These are phyloP conservation scores for Stegastes partitus DNA, from an alignment of 2,113 vertebrate species.

Conservation along the genomic window DNA sequence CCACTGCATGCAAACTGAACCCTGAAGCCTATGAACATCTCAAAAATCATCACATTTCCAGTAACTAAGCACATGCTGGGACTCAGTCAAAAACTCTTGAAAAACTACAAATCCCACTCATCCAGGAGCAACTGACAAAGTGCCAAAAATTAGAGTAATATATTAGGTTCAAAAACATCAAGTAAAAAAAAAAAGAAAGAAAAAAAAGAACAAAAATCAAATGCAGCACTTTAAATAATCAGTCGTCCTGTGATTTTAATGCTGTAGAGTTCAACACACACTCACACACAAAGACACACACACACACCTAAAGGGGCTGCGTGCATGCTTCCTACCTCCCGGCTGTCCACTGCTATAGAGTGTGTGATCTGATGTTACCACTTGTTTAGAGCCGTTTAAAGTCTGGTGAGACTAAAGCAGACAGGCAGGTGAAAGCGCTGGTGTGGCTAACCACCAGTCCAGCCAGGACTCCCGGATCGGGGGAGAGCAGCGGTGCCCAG, in stretches of 20 bases:
- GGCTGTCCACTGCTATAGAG: slow-evolving; percentile 51
- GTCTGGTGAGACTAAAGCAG: slow-evolving; percentile 46
- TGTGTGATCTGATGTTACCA: slow-evolving; percentile 66
- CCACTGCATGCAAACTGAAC: background rate
- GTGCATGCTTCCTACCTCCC: slow-evolving; percentile 55
- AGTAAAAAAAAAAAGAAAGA: background rate
- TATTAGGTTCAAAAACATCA: background rate
- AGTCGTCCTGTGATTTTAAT: background rate
- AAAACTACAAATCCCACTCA: slow-evolving; percentile 49
- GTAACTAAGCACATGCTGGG: background rate
- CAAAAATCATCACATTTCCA: background rate
- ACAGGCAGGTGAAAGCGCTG: slow-evolving; percentile 66
- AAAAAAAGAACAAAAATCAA: background rate
- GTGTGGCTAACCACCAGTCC: slow-evolving; percentile 70
- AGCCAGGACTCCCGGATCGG: slow-evolving; percentile 52
- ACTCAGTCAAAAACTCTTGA: background rate
- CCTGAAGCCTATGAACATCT: background rate
- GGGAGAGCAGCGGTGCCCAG: slow-evolving; percentile 52
- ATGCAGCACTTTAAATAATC: background rate
- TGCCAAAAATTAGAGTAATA: slow-evolving; percentile 10
- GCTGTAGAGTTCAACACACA: slow-evolving; percentile 3
- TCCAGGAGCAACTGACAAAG: slow-evolving; percentile 26
- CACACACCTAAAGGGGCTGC: slow-evolving; percentile 10
- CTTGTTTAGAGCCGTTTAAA: slow-evolving; percentile 55
- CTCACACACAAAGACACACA: slow-evolving; percentile 26